Evolutionary conservation across 2,797 vertebrate species (phyloP).

Genomic region (Carcharodon carcharias): DNA sequence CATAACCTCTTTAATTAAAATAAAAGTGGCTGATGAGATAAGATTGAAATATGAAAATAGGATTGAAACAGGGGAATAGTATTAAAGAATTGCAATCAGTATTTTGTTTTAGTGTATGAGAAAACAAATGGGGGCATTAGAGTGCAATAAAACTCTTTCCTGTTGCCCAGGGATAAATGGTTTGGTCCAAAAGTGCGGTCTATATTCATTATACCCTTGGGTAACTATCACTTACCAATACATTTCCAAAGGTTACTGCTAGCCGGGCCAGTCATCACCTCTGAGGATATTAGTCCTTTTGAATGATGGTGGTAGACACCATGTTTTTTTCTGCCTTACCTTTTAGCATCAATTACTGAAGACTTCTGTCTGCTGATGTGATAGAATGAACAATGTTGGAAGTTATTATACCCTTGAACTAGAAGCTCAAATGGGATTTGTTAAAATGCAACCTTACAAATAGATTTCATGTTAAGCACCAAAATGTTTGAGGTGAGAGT

Average conservation of each 20-base stretch:
- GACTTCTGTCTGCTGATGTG: constrained; percentile 7
- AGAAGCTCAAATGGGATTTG: constrained; percentile 27
- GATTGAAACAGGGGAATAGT: not conserved
- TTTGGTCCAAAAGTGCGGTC: constrained; percentile 23
- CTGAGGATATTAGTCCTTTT: constrained; percentile 34
- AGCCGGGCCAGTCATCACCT: constrained; percentile 25
- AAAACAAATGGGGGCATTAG: not conserved
- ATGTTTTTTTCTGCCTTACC: not conserved
- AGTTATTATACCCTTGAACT: constrained; percentile 17
- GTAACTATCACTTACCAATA: constrained; percentile 34
- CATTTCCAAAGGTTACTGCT: constrained; percentile 33
- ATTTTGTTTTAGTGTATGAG: not conserved
- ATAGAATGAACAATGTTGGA: constrained; percentile 12
- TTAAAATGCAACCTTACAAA: constrained; percentile 14
- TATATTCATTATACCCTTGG: constrained; percentile 37
- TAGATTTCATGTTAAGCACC: not conserved
- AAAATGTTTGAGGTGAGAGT: not conserved
- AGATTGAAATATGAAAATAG: not conserved
- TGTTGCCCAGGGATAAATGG: constrained; percentile 7
- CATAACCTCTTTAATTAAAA: not conserved
- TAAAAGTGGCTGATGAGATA: constrained; percentile 1
- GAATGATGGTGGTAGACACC: constrained; percentile 5
- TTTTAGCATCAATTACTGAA: constrained; percentile 13
- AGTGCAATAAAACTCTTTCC: constrained; percentile 1
- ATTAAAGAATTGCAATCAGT: not conserved